Conservation (phyloP, 1,140 invertebrate species). For the Drosophila dunni region DNA sequence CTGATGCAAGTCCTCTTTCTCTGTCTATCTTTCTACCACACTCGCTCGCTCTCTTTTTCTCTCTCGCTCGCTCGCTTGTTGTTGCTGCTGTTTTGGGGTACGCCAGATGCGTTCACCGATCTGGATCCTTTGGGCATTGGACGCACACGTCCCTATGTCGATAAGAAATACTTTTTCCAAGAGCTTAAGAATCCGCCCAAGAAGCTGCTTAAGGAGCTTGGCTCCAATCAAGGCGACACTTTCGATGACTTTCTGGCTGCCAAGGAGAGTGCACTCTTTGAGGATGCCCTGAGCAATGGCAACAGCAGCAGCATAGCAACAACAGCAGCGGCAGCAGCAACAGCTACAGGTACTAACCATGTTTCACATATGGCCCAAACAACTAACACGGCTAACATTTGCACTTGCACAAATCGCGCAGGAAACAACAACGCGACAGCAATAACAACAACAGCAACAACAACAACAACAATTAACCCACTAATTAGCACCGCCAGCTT, state of each 20-base stretch:
- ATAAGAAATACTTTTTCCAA: constrained; percentile 98
- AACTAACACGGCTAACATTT: constrained; percentile 66
- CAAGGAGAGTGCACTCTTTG: constrained; percentile 63
- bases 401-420: constrained; percentile 69
- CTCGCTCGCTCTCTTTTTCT: constrained; percentile 4
- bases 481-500: constrained; percentile 68
- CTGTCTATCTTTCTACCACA: constrained; percentile 4
- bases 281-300: constrained; percentile 50
- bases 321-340: constrained; percentile 13
- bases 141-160: constrained; percentile 94
- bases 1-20: constrained; percentile 18
- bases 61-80: constrained; percentile 19
- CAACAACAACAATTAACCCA: constrained; percentile 57
- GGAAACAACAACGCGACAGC: constrained; percentile 46
- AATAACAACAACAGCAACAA: constrained; percentile 45
- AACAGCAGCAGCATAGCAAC: constrained; percentile 15
- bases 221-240: constrained; percentile 62
- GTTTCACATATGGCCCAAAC: constrained; percentile 34
- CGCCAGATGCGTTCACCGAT: constrained; percentile 94
- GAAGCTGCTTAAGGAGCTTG: constrained; percentile 94
- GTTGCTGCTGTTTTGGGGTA: constrained; percentile 23
- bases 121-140: constrained; percentile 96
- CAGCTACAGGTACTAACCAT: constrained; percentile 38
- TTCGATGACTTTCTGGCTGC: constrained; percentile 60
- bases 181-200: constrained; percentile 96